Conservation (phyloP, 2,888 invertebrate genomes). For the Catotricha subobsoleta region DNA sequence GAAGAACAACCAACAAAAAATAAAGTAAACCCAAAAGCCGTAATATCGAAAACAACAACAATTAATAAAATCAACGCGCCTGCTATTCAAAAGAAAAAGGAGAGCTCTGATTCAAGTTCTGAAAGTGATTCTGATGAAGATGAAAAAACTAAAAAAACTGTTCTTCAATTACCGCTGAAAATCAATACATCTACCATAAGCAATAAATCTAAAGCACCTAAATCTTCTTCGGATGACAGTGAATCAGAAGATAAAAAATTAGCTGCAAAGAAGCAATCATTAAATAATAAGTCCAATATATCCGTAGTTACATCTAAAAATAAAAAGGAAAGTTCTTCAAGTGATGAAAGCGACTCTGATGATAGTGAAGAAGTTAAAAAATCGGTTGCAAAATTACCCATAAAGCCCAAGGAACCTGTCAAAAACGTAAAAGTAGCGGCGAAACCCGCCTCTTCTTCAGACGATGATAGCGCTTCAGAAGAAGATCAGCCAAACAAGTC, state of each 20-base stretch:
- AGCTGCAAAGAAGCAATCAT: constrained; percentile 25
- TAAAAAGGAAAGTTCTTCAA: constrained; percentile 15
- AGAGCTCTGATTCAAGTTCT: constrained; percentile 10
- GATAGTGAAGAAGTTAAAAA: constrained; percentile 14
- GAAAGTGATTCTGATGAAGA: background rate
- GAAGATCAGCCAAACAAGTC: constrained; percentile 21
- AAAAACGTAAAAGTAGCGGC: no score
- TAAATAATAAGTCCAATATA: constrained; percentile 15
- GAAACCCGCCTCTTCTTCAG: constrained; percentile 26
- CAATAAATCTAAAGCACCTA: background rate
- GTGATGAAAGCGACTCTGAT: constrained; percentile 15
- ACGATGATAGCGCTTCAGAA: constrained; percentile 24
- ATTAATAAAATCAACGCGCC: no score
- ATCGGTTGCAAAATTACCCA: no score
- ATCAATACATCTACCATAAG: background rate
- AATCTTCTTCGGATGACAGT: constrained; percentile 13
- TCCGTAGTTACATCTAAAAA: constrained; percentile 15
- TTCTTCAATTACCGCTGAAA: background rate
- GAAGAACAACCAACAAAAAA: no score
- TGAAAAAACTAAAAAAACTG: background rate
- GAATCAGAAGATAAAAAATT: constrained; percentile 16
- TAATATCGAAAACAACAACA: no score
- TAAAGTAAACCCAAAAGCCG: no score
- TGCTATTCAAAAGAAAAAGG: constrained; percentile 21
- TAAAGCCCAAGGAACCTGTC: no score